phyloP scores from a whole-genome alignment of 1,140 invertebrate genomes.

The Calephelis virginiensis region DNA sequence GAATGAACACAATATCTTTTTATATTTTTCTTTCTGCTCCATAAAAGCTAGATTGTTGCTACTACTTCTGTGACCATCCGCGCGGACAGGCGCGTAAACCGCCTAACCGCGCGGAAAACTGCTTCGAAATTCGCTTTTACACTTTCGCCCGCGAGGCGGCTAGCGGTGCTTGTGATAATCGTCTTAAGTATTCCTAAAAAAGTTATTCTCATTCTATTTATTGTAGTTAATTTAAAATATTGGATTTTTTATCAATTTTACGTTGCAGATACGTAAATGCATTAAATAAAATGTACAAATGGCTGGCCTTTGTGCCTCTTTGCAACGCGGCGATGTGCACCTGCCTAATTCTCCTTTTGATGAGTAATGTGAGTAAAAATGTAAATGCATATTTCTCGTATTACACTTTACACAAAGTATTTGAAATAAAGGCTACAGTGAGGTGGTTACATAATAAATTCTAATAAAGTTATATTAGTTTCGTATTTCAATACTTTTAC shows the following conservation, averaged over 20 bases:
- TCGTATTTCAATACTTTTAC: not conserved
- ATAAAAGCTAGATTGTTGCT: too few relatives aligned
- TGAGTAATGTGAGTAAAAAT: conserved; percentile 44
- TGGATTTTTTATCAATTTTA: not conserved
- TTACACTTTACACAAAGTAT: conserved; percentile 4
- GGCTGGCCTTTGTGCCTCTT: conserved; percentile 47
- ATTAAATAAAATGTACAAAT: conserved; percentile 49
- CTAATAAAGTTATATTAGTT: not conserved
- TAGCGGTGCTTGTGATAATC: too few relatives aligned
- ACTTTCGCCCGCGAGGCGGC: too few relatives aligned
- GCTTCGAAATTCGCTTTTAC: too few relatives aligned
- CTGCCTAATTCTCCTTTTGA: conserved; percentile 49
- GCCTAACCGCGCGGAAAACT: too few relatives aligned
- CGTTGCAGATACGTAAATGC: conserved; percentile 46
- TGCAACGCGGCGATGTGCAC: conserved; percentile 45
- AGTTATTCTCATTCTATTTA: not conserved
- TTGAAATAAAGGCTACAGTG: not conserved
- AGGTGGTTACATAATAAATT: too few relatives aligned
- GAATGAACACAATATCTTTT: too few relatives aligned
- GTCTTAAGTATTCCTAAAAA: too few relatives aligned
- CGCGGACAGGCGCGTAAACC: too few relatives aligned
- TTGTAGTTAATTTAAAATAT: too few relatives aligned
- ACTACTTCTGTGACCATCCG: too few relatives aligned
- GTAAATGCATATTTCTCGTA: not conserved
- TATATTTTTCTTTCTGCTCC: too few relatives aligned